Evolutionary conservation across 1,140 invertebrate genomes (phyloP), one percentile per base, ranked within the genome.

Genomic region (Drosophila pseudoobscura): DNA sequence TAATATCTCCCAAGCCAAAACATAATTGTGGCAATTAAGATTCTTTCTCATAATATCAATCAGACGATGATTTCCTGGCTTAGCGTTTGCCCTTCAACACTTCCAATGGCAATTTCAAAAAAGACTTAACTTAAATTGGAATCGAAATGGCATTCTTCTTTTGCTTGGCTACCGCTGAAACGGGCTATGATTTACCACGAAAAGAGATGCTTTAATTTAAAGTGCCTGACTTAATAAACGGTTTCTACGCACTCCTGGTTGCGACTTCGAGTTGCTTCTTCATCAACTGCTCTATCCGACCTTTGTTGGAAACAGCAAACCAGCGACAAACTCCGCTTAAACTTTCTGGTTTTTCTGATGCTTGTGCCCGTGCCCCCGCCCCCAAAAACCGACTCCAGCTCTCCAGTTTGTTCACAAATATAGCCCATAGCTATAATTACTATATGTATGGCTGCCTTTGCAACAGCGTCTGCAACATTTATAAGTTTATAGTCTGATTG

Each of bases 401-500:
- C 62, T 58, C 45, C 58, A 61, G 29, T 66, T 51, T 70, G 69
- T 54, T 70, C 72, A 71, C 73, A 80, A 68, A 80, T 85, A 75
- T 68, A 50, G 82, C 82, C 83, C 74, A 53, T 65, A 55, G 82
- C 82, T 77, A 83, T 87, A 87, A 87, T 87, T 87, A 87, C 82
- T 87, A 87, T 88, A 87, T 76, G 72, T 76, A 76, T 87, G 82
- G 82, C 78, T 87, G 83, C 82, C 55, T 56, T 56, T 66, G 70
- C 70, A 47, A 74, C 73, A 77, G 78, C 69, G 82, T 85, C 82
- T 85, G 83, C 78, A 85, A 75, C 82, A 85, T 85, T 85, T 85
- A 87, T 88, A 87, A 87, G 82, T 87, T 87, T 87, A 88, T 87
- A 70, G 82, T 87, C 78, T 88, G 82, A 88, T 87, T 87, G 82